Conservation (phyloP, 2,888 invertebrate genomes). For the Ornithoptera priamus region DNA sequence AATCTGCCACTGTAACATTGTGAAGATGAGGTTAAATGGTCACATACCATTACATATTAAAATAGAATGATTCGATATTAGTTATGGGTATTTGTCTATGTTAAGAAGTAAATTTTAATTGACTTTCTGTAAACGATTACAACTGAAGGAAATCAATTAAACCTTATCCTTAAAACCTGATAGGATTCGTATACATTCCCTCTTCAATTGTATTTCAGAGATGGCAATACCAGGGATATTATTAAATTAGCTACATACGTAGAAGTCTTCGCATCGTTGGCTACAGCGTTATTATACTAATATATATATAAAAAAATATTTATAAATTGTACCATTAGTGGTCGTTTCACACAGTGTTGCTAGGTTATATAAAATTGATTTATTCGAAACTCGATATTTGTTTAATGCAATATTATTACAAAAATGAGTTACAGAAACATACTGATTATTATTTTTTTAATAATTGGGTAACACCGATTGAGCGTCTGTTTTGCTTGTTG, state of each 20-base stretch:
- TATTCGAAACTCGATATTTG: neutral
- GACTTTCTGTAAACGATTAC: too few relatives aligned
- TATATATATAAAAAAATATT: conserved; percentile 3
- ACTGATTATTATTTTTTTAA: neutral
- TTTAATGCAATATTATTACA: neutral
- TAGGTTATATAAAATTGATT: neutral
- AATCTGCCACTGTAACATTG: too few relatives aligned
- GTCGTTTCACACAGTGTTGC: conserved; percentile 16
- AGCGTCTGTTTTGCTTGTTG: conserved; percentile 15
- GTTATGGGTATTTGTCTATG: too few relatives aligned
- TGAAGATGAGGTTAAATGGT: too few relatives aligned
- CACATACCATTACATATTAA: too few relatives aligned
- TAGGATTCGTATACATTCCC: neutral
- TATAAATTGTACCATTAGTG: conserved; percentile 4
- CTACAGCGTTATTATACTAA: neutral
- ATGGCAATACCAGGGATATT: conserved; percentile 4
- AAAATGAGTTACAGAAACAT: neutral
- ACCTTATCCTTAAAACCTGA: neutral
- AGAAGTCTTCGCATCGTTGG: neutral
- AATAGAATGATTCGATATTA: too few relatives aligned
- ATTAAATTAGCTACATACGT: conserved; percentile 3
- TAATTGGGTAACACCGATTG: neutral
- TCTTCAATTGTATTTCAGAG: neutral
- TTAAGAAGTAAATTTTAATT: too few relatives aligned
- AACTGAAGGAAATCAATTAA: too few relatives aligned